phyloP scores from a whole-genome alignment of 1,140 invertebrate genomes.

The Thereuonema tuberculata region DNA sequence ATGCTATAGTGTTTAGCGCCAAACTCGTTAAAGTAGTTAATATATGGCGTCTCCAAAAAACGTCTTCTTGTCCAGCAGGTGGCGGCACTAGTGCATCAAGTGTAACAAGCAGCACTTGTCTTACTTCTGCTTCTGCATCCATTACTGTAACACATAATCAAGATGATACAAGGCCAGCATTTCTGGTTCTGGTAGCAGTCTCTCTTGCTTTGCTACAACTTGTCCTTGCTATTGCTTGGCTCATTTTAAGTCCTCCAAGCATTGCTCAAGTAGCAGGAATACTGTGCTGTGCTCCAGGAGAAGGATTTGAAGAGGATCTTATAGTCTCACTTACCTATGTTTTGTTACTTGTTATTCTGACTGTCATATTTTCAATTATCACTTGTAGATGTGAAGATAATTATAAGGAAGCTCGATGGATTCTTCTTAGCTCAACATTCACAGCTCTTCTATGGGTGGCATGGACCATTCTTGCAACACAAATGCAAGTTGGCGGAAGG shows the following conservation, averaged over 20 bases:
- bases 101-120: not conserved
- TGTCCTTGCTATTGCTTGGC: constrained; percentile 34
- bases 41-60: constrained; percentile 29
- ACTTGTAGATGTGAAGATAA: constrained; percentile 28
- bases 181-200: constrained; percentile 31
- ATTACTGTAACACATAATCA: constrained; percentile 16
- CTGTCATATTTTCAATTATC: constrained; percentile 30
- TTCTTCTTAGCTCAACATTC: constrained; percentile 30
- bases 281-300: constrained; percentile 22
- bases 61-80: constrained; percentile 3
- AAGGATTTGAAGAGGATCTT: constrained; percentile 33
- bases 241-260: constrained; percentile 31
- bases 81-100: not conserved
- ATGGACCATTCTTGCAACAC: constrained; percentile 32
- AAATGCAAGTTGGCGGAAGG: constrained; percentile 26
- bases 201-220: constrained; percentile 34
- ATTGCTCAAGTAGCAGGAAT: constrained; percentile 19
- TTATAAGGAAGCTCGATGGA: constrained; percentile 35
- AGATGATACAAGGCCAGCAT: constrained; percentile 23
- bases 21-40: constrained; percentile 38
- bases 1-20: constrained; percentile 33
- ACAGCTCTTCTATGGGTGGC: constrained; percentile 31
- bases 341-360: constrained; percentile 34
- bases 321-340: constrained; percentile 36
- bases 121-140: constrained; percentile 5